These are phyloP conservation scores for Iselma pallidipennis DNA, from an alignment of 2,888 invertebrate species.

Conservation along the genomic window DNA sequence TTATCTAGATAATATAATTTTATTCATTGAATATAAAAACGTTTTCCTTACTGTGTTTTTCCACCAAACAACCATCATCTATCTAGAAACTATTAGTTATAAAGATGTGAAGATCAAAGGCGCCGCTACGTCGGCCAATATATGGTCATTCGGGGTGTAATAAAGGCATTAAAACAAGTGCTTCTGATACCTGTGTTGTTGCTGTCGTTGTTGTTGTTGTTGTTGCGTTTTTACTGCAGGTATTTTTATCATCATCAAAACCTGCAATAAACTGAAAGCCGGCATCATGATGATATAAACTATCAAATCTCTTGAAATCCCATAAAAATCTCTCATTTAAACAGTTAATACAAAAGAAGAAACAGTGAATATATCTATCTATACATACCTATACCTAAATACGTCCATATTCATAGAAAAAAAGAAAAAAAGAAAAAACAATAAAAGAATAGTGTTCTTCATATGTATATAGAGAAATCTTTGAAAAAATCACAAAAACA, in stretches of 20 bases:
- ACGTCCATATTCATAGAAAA: not conserved
- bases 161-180: conserved; percentile 54
- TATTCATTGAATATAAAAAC: not conserved
- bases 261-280: conserved; percentile 1
- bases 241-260: not conserved
- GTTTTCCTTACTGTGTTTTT: not conserved
- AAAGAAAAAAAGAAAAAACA: too few species aligned
- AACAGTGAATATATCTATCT: not conserved
- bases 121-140: conserved; percentile 16
- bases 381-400: too few species aligned
- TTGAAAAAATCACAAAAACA: conserved; percentile 41
- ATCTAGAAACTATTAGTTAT: conserved; percentile 24
- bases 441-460: conserved; percentile 37
- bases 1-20: not conserved
- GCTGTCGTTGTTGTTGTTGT: conserved; percentile 19
- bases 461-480: conserved; percentile 8
- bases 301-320: not conserved
- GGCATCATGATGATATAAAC: not conserved
- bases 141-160: conserved; percentile 35
- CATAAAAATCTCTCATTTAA: not conserved
- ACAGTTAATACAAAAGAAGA: not conserved
- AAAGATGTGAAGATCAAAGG: conserved; percentile 27
- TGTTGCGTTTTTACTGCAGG: conserved; percentile 14
- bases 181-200: conserved; percentile 47
- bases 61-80: not conserved